Percentiles rank a stretch among this genome's conserved stretches.
phyloP scores from a whole-genome alignment of 2,888 invertebrate species.

The Eilema caniola region DNA sequence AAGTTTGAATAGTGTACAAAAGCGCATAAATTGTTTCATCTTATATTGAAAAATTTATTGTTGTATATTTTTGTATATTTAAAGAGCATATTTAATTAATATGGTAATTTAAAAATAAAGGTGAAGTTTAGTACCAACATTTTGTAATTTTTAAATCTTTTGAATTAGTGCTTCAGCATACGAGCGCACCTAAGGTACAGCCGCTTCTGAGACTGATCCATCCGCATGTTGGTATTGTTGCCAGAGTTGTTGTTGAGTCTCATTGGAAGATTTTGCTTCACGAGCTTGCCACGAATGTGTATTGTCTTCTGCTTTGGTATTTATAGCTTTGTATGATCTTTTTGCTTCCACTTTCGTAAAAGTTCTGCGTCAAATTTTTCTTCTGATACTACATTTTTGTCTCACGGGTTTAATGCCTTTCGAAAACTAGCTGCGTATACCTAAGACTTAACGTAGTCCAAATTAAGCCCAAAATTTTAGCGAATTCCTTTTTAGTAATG shows the following conservation, averaged over 20 bases:
- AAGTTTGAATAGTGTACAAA: too few species aligned
- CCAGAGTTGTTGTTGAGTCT: conserved; percentile 2
- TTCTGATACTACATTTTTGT: conserved; percentile 37
- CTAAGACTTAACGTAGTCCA: conserved; percentile 36
- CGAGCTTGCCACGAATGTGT: not conserved
- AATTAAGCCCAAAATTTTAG: conserved; percentile 44
- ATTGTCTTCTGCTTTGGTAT: too few species aligned
- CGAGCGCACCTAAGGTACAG: too few species aligned
- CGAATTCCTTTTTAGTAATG: conserved; percentile 45
- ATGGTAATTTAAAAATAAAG: too few species aligned
- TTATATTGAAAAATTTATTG: too few species aligned
- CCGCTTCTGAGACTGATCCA: conserved; percentile 2
- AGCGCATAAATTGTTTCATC: too few species aligned
- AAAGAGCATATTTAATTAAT: too few species aligned
- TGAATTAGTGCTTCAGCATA: too few species aligned
- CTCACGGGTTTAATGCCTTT: conserved; percentile 42
- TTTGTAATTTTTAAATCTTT: too few species aligned
- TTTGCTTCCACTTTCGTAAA: not conserved
- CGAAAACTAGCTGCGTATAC: conserved; percentile 37
- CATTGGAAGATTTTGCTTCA: too few species aligned
- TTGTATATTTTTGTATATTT: too few species aligned
- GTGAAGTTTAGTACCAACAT: too few species aligned
- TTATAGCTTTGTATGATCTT: not conserved
- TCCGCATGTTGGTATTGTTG: conserved; percentile 11
- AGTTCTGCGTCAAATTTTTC: conserved; percentile 26